Conservation (phyloP, 2,113 vertebrate species). For the Stomatorhinus ivindoensis region DNA sequence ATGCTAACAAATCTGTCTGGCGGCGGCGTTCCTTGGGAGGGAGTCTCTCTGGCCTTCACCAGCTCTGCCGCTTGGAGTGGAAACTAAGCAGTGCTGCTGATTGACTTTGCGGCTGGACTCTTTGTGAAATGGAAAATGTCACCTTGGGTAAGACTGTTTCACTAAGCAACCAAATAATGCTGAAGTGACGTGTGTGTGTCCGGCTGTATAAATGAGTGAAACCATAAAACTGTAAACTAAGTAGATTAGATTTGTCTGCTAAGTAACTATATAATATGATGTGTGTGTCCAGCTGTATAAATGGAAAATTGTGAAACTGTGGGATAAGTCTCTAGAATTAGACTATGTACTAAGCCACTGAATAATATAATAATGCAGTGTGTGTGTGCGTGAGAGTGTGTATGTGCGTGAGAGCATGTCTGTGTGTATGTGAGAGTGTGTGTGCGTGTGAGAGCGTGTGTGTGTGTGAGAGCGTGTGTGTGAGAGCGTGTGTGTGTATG, state of each 20-base stretch:
- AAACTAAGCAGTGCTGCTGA: not conserved
- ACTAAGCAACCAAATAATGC: not conserved
- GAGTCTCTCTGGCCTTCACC: not conserved
- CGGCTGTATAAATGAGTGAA: not conserved
- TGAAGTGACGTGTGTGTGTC: not conserved
- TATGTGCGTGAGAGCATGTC: not conserved
- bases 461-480: not conserved
- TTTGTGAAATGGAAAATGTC: not conserved
- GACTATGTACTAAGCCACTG: not conserved
- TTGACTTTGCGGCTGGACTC: not conserved
- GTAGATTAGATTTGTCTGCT: not conserved
- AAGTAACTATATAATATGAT: constrained; percentile 6
- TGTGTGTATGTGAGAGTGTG: not conserved
- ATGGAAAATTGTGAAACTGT: not conserved
- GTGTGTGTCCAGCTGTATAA: constrained; percentile 2
- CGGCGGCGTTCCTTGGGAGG: not conserved
- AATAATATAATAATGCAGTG: not conserved
- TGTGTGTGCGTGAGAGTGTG: not conserved
- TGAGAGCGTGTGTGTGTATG: too few species aligned
- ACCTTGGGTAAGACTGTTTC: not conserved
- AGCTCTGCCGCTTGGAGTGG: not conserved
- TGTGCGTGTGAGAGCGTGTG: not conserved
- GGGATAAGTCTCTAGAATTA: constrained; percentile 3
- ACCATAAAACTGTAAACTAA: not conserved
- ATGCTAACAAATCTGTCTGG: not conserved